Conservation (phyloP, 1,140 invertebrate species). For the Penaeus chinensis region DNA sequence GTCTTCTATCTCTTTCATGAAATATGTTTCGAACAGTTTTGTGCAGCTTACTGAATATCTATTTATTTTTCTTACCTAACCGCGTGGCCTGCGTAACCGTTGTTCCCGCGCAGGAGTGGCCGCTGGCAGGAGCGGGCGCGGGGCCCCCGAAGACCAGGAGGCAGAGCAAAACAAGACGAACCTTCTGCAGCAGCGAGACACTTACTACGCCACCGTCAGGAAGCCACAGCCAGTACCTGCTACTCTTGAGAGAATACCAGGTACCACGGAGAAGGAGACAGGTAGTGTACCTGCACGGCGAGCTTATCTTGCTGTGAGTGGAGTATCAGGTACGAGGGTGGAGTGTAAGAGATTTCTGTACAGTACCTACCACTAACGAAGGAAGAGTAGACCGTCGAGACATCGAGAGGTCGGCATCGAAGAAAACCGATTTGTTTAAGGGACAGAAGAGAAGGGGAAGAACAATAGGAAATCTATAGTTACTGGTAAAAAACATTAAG, state of each 20-base stretch:
- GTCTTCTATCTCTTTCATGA: no score
- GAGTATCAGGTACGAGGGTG: slow-evolving; percentile 20
- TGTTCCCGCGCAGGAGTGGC: slow-evolving; percentile 30
- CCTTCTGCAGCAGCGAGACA: slow-evolving; percentile 71
- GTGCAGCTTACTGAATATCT: no score
- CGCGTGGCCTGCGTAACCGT: background rate
- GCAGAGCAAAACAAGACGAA: slow-evolving; percentile 58
- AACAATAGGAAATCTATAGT: no score
- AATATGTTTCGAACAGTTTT: no score
- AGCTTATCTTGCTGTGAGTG: slow-evolving; percentile 15
- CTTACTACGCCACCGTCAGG: slow-evolving; percentile 73
- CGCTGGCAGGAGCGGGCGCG: slow-evolving; percentile 28
- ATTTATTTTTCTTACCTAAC: no score
- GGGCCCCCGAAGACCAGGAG: slow-evolving; percentile 43
- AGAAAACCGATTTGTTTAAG: no score
- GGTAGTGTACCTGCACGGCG: slow-evolving; percentile 24
- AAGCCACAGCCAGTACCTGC: slow-evolving; percentile 71
- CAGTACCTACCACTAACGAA: no score
- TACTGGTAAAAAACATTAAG: no score
- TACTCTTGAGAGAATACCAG: slow-evolving; percentile 71
- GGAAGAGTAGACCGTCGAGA: no score
- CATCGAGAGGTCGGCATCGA: no score
- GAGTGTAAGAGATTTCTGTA: no score
- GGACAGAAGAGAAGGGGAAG: no score
- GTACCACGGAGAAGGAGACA: slow-evolving; percentile 65